Base-by-base conservation (phyloP, 2,888 invertebrate genomes). In the Cotesia congregata region DNA sequence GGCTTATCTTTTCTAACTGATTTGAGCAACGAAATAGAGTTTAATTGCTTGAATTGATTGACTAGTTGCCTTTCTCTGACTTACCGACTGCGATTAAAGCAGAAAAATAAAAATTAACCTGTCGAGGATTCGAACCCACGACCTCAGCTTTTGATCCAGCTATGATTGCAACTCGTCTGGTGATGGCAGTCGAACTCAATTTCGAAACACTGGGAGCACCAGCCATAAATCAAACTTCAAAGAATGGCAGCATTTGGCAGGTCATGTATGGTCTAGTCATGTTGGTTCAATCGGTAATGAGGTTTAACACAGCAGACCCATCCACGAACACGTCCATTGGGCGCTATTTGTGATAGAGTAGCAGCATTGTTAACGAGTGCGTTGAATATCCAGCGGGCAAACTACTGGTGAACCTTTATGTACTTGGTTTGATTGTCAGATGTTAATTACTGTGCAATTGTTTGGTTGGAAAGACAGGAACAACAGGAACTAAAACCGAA, bases 241-340 rank as follows among this genome's bases (percentile, higher is more conserved):
- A 50, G 12, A 12, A 12, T 50, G 50, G 50, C 50, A 50, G 50
- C 12, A 50, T 50, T 50, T 50, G 7, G 50, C 12, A 50, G 65
- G 12, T 65, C 30, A 65, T 30, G 65, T 65, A 65, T 65, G 20
- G 20, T 30, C 65, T 30, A 65, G 65, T 38, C 38, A 20, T 20
- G 65, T 65, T 9, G 65, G 65, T 38, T 30, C 38, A 65, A 65
- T 74, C 60, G 74, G 74, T 69, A 74, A 74, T 74, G 68, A 74
- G 69, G 74, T 74, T 74, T 74, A 69, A 74, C 74, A 61, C 50
- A 50, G 50, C 50, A 0, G 62, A 41, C 62, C 30, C 39, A 61
- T 41, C 61, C 20, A 74, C 69, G 62, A 69, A 41, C 62, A 9
- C 30, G 65, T 50, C 50, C 3, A 50, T 50, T 50, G 50, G 50